Evolutionary conservation across 2,888 invertebrate species (phyloP).

Genomic region (Coremacera marginata): DNA sequence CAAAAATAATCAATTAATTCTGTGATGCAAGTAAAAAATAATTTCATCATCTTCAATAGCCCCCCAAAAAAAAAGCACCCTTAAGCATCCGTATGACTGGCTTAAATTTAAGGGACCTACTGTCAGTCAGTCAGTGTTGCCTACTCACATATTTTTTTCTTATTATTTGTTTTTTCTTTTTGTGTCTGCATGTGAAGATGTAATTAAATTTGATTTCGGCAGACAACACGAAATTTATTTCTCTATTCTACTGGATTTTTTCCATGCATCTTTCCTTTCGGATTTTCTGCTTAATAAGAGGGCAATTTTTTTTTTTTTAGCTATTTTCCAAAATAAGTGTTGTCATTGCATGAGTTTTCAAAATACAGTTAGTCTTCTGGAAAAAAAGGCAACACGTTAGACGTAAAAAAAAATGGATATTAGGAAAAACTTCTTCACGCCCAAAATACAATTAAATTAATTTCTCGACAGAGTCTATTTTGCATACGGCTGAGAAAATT

Average conservation of each 20-base stretch:
- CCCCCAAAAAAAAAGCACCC: neutral
- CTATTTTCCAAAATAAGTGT: constrained; percentile 55
- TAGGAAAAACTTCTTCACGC: constrained; percentile 55
- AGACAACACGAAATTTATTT: constrained; percentile 50
- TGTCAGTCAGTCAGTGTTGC: constrained; percentile 4
- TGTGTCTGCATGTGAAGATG: constrained; percentile 58
- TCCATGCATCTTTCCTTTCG: neutral
- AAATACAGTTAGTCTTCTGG: constrained; percentile 22
- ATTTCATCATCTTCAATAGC: neutral
- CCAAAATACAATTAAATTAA: constrained; percentile 61
- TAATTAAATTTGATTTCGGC: constrained; percentile 63
- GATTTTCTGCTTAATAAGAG: constrained; percentile 1
- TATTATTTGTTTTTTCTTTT: neutral
- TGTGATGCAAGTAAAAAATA: neutral
- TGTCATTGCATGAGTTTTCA: constrained; percentile 64
- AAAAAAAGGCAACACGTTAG: constrained; percentile 5
- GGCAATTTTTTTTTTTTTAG: neutral
- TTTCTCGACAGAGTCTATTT: constrained; percentile 56
- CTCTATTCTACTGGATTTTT: constrained; percentile 28
- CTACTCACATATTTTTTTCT: neutral
- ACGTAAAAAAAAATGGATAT: constrained; percentile 48
- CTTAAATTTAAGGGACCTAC: neutral
- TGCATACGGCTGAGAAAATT: neutral
- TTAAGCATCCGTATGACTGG: neutral
- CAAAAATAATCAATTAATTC: neutral